A percentile compares a stretch with the other conserved stretches of the same genome.
Conservation (phyloP, 2,888 invertebrate species). For the Chouioia cunea region DNA sequence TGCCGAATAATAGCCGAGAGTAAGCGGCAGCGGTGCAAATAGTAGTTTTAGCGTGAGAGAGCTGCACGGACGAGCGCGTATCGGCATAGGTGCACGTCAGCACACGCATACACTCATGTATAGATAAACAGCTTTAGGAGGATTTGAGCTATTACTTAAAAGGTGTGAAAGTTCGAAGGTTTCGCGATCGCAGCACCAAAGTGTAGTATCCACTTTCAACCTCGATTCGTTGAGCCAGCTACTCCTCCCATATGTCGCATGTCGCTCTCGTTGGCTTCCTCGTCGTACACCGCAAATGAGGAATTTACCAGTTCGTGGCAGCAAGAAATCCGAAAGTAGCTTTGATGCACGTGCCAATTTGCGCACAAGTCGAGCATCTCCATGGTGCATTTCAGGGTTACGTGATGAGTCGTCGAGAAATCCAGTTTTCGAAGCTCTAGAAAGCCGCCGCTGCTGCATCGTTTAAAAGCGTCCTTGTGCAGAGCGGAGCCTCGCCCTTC, state of each 20-base stretch:
- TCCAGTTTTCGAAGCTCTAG: slow-evolving; percentile 68
- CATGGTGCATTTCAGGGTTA: slow-evolving; percentile 42
- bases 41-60: slow-evolving; percentile 26
- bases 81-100: background rate
- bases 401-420: slow-evolving; percentile 55
- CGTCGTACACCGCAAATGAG: slow-evolving; percentile 1
- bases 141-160: slow-evolving; percentile 43
- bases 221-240: too few relatives aligned
- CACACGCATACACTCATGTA: slow-evolving; percentile 52
- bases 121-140: slow-evolving; percentile 60
- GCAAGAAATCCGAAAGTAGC: slow-evolving; percentile 42
- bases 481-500: slow-evolving; percentile 63
- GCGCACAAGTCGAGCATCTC: slow-evolving; percentile 32
- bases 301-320: slow-evolving; percentile 42
- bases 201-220: background rate
- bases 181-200: slow-evolving; percentile 15
- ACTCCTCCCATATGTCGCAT: too few relatives aligned
- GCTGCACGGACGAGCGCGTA: slow-evolving; percentile 8
- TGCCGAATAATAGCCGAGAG: too few relatives aligned
- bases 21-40: slow-evolving; percentile 34
- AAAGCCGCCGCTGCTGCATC: slow-evolving; percentile 57
- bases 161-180: slow-evolving; percentile 49
- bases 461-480: slow-evolving; percentile 54
- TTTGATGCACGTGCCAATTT: slow-evolving; percentile 2
- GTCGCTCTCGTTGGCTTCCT: background rate